Evolutionary conservation across 2,113 vertebrate species (phyloP), one percentile per base, ranked within the genome.

Genomic region (Chiloscyllium plagiosum): DNA sequence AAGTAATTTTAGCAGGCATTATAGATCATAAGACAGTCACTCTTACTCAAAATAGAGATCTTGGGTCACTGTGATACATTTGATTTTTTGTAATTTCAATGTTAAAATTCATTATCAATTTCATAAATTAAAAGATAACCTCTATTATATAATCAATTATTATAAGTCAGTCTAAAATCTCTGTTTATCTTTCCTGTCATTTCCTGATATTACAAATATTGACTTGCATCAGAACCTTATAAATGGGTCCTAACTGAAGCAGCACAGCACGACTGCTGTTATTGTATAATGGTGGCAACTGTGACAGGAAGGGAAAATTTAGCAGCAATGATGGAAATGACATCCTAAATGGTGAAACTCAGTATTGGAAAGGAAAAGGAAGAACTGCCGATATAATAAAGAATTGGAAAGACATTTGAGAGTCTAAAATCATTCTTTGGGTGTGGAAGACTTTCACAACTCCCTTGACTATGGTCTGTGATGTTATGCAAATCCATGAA

Each of bases 401-500:
- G 89, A 93, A 37, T 93, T 66, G 66, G 20, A 93, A 66, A 66
- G 17, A 37, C 87, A 37, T n/a, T 65, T 66, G 56, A 37, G 12
- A 56, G 61, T 93, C 89, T 93, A 68, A 93, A 93, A 93, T 93
- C 89, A 68, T 93, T 68, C 89, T 93, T 37, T 66, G 61, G 20
- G 61, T 37, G 19, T 93, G n/a, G 89, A 66, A 66, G 33, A 93
- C 61, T 37, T 93, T 66, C 61, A 93, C 33, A 93, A 93, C 61
- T 37, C 56, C 33, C n/a, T 93, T n/a, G n/a, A 93, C 61, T 93
- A 61, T 93, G 89, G 61, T 93, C 89, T 93, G 33, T 93, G 89
- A 93, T 93, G 89, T 65, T 93, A 93, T 93, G 89, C 89, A 93
- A 93, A 93, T 93, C 89, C 61, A 93, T 68, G 61, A 66, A 92